Evolutionary conservation across 2,113 vertebrate species (phyloP).

Genomic region (Mesocricetus auratus): DNA sequence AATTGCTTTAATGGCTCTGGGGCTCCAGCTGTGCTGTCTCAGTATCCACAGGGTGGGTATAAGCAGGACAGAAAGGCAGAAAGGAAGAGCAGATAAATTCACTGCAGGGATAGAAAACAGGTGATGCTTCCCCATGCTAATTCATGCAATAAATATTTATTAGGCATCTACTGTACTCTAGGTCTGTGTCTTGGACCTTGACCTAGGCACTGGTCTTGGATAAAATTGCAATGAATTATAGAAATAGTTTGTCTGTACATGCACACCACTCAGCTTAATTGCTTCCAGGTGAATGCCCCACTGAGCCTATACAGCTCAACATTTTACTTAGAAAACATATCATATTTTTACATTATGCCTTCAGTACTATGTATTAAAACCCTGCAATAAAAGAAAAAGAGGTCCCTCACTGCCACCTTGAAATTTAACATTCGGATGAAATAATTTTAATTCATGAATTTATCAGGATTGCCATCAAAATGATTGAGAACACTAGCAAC

Average conservation of each 20-base stretch:
- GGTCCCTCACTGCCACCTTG: constrained; percentile 44
- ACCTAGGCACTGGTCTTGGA: constrained; percentile 22
- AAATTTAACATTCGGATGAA: constrained; percentile 76
- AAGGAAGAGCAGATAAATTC: not conserved
- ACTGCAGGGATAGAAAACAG: not conserved
- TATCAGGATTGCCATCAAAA: constrained; percentile 65
- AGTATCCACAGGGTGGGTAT: not conserved
- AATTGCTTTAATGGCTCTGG: not conserved
- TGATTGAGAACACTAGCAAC: constrained; percentile 56
- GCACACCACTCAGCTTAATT: not conserved
- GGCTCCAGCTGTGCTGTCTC: not conserved
- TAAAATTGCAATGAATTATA: not conserved
- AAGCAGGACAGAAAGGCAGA: not conserved
- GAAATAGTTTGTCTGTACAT: constrained; percentile 52
- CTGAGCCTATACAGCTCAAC: not conserved
- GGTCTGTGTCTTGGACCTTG: not conserved
- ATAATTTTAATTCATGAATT: constrained; percentile 80
- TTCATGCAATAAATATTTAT: constrained; percentile 52
- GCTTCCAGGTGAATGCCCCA: constrained; percentile 42
- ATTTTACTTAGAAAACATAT: constrained; percentile 56
- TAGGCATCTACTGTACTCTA: not conserved
- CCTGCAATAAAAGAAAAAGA: constrained; percentile 38
- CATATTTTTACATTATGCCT: constrained; percentile 64
- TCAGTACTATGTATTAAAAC: constrained; percentile 48
- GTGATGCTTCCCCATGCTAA: not conserved